These are phyloP conservation scores for Manis pentadactyla DNA, from an alignment of 2,797 vertebrate species.

Conservation along the genomic window DNA sequence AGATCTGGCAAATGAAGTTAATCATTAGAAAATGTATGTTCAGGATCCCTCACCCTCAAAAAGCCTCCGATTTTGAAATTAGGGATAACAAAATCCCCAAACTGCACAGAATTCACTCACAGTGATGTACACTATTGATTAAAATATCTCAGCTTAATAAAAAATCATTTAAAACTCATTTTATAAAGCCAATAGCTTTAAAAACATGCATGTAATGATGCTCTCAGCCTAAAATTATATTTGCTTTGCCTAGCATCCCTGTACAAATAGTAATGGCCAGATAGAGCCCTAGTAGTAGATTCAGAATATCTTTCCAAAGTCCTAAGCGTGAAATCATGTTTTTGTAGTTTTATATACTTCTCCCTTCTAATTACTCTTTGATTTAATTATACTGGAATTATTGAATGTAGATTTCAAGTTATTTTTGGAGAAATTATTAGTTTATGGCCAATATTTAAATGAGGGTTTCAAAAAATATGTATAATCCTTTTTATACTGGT, in stretches of 20 bases:
- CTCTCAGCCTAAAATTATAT: not conserved
- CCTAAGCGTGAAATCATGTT: not conserved
- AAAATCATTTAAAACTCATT: not conserved
- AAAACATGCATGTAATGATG: not conserved
- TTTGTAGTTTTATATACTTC: not conserved
- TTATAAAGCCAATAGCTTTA: slow-evolving; percentile 33
- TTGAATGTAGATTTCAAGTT: not conserved
- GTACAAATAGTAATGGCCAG: not conserved
- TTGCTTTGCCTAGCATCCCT: not conserved
- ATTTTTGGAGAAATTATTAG: slow-evolving; percentile 31
- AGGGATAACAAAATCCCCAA: not conserved
- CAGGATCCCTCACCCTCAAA: not conserved
- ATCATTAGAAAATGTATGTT: not conserved
- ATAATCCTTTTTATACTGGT: slow-evolving; percentile 52
- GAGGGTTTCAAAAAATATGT: slow-evolving; percentile 48
- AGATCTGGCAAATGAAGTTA: not conserved
- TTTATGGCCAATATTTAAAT: slow-evolving; percentile 72
- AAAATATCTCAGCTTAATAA: not conserved
- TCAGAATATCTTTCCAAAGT: not conserved
- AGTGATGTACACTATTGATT: slow-evolving; percentile 3
- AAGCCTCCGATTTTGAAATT: not conserved
- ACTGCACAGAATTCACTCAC: not conserved
- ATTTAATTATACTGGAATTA: slow-evolving; percentile 27
- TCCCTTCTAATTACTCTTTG: not conserved
- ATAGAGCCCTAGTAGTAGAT: not conserved